Conservation (phyloP, 2,888 invertebrate genomes). For the Hirtodrosophila trivittata region DNA sequence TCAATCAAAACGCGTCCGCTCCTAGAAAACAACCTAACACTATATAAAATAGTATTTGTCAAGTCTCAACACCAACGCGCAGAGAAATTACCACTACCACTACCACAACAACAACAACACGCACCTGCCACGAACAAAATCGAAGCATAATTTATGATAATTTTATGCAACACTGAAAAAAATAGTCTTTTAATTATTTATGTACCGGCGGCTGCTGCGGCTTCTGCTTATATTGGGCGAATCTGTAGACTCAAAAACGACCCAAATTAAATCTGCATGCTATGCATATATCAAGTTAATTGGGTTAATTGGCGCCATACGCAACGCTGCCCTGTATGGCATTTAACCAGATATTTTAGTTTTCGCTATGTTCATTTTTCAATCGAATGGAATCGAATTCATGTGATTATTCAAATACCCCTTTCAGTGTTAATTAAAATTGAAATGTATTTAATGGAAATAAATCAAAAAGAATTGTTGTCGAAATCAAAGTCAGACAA, state of each 20-base stretch:
- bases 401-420: no score
- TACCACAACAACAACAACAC: constrained; percentile 27
- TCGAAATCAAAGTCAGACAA: no score
- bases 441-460: constrained; percentile 3
- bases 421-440: constrained; percentile 18
- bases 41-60: constrained; percentile 25
- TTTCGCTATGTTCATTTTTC: constrained; percentile 30
- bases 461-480: no score
- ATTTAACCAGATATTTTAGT: constrained; percentile 8
- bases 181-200: constrained; percentile 30
- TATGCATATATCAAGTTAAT: constrained; percentile 72
- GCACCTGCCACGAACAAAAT: constrained; percentile 63
- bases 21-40: constrained; percentile 27
- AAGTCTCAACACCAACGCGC: constrained; percentile 35
- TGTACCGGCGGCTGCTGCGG: constrained; percentile 2
- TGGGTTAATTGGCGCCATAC: constrained; percentile 66
- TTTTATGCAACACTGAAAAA: constrained; percentile 54
- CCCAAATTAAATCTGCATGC: constrained; percentile 63
- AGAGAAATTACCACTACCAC: constrained; percentile 33
- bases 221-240: constrained; percentile 1
- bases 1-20: constrained; percentile 47
- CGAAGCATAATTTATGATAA: constrained; percentile 72
- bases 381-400: not conserved
- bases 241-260: constrained; percentile 26
- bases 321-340: constrained; percentile 12